phyloP scores from a whole-genome alignment of 1,140 invertebrate species.

The Polyergus mexicanus region DNA sequence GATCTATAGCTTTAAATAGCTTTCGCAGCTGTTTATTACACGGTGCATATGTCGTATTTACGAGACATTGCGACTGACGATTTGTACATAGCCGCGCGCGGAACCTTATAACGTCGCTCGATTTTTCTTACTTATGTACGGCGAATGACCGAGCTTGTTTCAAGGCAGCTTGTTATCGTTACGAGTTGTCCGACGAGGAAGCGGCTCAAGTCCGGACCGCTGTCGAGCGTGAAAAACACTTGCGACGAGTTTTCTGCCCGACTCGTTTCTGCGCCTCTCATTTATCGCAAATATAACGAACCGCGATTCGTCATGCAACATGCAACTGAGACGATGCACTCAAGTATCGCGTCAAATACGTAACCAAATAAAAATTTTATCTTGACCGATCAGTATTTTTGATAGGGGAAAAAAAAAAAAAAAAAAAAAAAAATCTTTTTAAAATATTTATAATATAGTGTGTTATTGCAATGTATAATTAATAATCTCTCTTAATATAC shows the following conservation, averaged over 20 bases:
- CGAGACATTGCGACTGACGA: conserved; percentile 1
- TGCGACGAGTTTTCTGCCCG: not conserved
- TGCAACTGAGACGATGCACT: not conserved
- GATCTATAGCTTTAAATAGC: not conserved
- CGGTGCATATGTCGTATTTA: conserved; percentile 20
- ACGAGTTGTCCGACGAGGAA: conserved; percentile 53
- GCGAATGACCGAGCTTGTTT: conserved; percentile 60
- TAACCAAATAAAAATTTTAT: not conserved
- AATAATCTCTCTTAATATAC: not conserved
- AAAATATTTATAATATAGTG: not conserved
- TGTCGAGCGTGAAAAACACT: conserved; percentile 44
- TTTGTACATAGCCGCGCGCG: conserved; percentile 6
- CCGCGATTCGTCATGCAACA: conserved; percentile 18
- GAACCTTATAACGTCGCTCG: conserved; percentile 23
- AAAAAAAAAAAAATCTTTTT: not conserved
- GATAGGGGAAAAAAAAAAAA: not conserved
- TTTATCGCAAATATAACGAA: conserved; percentile 9
- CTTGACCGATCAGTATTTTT: not conserved
- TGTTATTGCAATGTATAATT: not conserved
- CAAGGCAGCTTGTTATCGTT: conserved; percentile 45
- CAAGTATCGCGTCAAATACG: not conserved
- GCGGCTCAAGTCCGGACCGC: not conserved
- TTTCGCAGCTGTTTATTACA: not conserved
- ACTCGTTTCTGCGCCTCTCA: not conserved
- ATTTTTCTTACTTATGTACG: conserved; percentile 61